Conservation (phyloP, 1,140 invertebrate genomes). For the Heliconius hermathena region DNA sequence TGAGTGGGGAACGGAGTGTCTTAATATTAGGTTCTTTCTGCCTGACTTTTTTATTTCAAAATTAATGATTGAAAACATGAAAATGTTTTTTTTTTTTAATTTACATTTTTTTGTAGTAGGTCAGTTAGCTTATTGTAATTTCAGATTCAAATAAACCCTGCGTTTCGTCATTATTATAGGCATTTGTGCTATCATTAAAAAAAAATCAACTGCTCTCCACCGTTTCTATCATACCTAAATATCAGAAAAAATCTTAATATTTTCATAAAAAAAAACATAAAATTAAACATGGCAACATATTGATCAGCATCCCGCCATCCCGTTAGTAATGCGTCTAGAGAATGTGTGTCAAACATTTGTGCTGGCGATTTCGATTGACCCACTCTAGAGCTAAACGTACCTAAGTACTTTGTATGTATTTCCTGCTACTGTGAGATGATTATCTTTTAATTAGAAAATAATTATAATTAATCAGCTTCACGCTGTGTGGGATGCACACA, state of each 20-base stretch:
- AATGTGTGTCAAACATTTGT: slow-evolving; percentile 25
- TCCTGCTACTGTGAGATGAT: not conserved
- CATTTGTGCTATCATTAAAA: no score
- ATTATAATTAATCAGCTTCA: no score
- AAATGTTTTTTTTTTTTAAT: no score
- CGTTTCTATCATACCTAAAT: no score
- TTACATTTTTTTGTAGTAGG: no score
- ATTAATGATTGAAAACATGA: no score
- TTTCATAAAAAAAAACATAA: not conserved
- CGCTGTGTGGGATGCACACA: no score
- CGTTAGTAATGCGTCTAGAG: slow-evolving; percentile 21
- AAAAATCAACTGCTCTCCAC: no score
- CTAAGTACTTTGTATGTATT: not conserved
- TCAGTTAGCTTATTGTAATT: no score
- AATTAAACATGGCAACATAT: not conserved
- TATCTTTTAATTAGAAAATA: not conserved
- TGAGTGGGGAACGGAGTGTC: not conserved
- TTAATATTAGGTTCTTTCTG: not conserved
- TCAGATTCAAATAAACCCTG: no score
- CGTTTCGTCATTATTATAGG: no score
- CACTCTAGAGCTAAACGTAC: not conserved
- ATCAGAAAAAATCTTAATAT: not conserved
- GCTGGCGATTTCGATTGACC: slow-evolving; percentile 20
- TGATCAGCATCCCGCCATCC: not conserved
- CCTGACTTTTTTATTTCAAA: not conserved